Evolutionary conservation across 2,113 vertebrate species (phyloP).

Genomic region (Campylomormyrus numenius): DNA sequence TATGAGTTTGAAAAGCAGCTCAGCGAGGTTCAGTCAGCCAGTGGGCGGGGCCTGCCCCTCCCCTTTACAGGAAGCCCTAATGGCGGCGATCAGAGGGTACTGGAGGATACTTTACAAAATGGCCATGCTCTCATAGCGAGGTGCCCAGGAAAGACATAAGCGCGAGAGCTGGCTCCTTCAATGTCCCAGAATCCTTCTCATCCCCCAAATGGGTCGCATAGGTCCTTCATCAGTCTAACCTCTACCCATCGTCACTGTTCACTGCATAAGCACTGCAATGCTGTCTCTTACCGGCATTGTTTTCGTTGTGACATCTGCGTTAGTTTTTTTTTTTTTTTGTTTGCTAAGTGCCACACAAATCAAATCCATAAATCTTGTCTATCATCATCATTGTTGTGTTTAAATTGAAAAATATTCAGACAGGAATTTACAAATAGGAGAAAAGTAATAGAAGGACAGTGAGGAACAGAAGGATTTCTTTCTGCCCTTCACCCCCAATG

Average conservation of each 20-base stretch:
- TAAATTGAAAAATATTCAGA: not conserved
- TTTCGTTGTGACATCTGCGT: not conserved
- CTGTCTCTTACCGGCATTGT: not conserved
- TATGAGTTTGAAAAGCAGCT: not conserved
- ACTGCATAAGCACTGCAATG: not conserved
- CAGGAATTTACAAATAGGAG: not conserved
- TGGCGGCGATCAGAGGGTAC: constrained; percentile 70
- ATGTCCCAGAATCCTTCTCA: not conserved
- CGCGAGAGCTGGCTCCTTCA: not conserved
- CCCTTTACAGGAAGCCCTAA: constrained; percentile 42
- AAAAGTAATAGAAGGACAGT: not conserved
- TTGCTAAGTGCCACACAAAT: not conserved
- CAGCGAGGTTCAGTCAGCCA: not conserved
- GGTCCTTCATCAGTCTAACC: not conserved
- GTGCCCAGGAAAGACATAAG: not conserved
- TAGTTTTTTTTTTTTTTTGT: not conserved
- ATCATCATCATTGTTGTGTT: not conserved
- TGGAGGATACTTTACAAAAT: constrained; percentile 38
- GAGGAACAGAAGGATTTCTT: not conserved
- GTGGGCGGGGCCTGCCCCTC: not conserved
- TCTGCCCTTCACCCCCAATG: not conserved
- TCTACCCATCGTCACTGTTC: not conserved
- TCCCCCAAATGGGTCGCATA: not conserved
- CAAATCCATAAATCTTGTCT: not conserved
- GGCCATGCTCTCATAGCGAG: constrained; percentile 34